These are phyloP conservation scores for Globicephala melas DNA, from an alignment of 2,113 vertebrate genomes.

Conservation along the genomic window DNA sequence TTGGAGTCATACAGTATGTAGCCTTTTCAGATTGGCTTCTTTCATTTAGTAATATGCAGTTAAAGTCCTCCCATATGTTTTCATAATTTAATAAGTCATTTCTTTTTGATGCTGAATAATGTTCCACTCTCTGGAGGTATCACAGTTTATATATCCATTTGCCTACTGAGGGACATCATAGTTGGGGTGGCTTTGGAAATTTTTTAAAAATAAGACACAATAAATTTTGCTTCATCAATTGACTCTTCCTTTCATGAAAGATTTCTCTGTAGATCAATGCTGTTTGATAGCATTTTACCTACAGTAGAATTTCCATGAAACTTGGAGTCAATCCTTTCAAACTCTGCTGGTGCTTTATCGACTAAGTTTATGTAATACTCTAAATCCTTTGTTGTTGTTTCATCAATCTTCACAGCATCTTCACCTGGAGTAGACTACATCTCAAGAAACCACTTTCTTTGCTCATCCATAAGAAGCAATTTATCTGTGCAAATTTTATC, in stretches of 20 bases:
- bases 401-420: background rate
- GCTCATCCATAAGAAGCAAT: background rate
- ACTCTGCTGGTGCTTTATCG: background rate
- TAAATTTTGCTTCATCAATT: background rate
- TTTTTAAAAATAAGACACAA: background rate
- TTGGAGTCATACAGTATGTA: background rate
- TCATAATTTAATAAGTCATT: background rate
- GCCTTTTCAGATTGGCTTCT: background rate
- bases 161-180: background rate
- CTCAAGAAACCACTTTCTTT: background rate
- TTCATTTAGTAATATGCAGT: background rate
- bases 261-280: background rate
- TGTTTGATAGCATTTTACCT: background rate
- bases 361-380: background rate
- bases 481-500: background rate
- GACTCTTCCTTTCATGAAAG: background rate
- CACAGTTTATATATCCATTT: background rate
- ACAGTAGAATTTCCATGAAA: background rate
- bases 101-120: background rate
- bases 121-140: background rate
- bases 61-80: background rate
- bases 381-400: background rate
- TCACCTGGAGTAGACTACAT: background rate
- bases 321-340: background rate
- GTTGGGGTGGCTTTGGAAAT: background rate